Base-by-base conservation (phyloP, 2,888 invertebrate species). In the Galeopsomyia nigrocyanea region DNA sequence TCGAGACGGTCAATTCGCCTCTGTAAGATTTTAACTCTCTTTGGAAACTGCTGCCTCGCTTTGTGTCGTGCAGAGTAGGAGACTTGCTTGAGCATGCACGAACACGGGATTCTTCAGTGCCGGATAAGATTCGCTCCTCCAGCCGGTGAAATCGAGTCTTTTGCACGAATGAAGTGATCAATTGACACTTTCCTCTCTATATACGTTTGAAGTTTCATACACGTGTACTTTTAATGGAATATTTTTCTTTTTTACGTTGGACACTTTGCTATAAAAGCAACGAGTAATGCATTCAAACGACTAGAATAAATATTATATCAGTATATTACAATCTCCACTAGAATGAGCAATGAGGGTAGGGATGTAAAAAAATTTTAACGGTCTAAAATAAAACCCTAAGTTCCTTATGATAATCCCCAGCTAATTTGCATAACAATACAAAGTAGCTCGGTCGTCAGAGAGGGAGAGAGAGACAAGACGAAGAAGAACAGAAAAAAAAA, bases 351-450 rank as follows among this genome's bases (percentile, higher is more conserved):
- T 65, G 65, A 68, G 70, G 66, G 31, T 26, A 60, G 21, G 21
- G 31, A 60, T 46, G 71, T 71, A 71, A 64, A 68, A 71, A 64
- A 68, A 71, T 68, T 70, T 63, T 47, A 21, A 53, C 58, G 56
- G 74, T 22, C 47, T 67, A 53, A 62, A 62, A 57, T 63, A 63
- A 67, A 67, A 58, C 62, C 63, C 51, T 47, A 58, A 61, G 47
- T 74, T 64, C 66, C 57, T 69, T 57, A 67, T 67, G 75, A 75
- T 75, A 75, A 75, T 75, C 75, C 68, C 51, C 53, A 26, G 56
- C 72, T 73, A 70, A 73, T 75, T 73, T 75, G 51, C 75, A 73
- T 75, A 71, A 75, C 71, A 73, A 73, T 73, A 69, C 75, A 73
- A 68, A 75, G 75, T 70, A 50, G 71, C 70, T 65, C 26, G 31